Evolutionary conservation across 2,113 vertebrate genomes (phyloP).

Genomic region (Mustela lutreola): DNA sequence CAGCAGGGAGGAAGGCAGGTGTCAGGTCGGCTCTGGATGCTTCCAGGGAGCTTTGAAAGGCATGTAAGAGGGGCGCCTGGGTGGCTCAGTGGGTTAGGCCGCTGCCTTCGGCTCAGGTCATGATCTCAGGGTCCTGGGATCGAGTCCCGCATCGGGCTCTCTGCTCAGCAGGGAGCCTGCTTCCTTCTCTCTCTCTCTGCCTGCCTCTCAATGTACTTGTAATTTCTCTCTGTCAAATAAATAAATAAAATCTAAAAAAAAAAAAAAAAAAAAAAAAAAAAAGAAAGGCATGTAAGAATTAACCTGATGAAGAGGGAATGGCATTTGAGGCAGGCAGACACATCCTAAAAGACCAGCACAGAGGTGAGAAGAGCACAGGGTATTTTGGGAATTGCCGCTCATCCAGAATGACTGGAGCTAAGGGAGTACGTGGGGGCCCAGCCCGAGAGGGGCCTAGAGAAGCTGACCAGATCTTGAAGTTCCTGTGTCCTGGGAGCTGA

Average conservation of each 20-base stretch:
- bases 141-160: too few species aligned
- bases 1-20: background rate
- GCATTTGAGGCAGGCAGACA: background rate
- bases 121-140: too few species aligned
- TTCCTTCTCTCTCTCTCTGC: too few species aligned
- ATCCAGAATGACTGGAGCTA: background rate
- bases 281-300: constrained; percentile 30
- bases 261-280: too few species aligned
- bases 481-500: background rate
- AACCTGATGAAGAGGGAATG: background rate
- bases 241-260: too few species aligned
- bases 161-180: too few species aligned
- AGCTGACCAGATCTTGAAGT: background rate
- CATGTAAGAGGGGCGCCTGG: too few species aligned
- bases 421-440: background rate
- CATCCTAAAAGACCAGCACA: background rate
- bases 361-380: background rate
- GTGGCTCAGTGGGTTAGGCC: too few species aligned
- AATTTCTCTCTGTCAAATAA: too few species aligned
- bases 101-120: too few species aligned
- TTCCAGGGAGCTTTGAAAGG: background rate
- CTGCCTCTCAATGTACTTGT: too few species aligned
- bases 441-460: background rate
- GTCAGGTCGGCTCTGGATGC: background rate
- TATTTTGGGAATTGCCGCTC: background rate